Evolutionary conservation across 2,888 invertebrate genomes (phyloP), one percentile per base, ranked within the genome.

Genomic region (Frankliniella fusca): DNA sequence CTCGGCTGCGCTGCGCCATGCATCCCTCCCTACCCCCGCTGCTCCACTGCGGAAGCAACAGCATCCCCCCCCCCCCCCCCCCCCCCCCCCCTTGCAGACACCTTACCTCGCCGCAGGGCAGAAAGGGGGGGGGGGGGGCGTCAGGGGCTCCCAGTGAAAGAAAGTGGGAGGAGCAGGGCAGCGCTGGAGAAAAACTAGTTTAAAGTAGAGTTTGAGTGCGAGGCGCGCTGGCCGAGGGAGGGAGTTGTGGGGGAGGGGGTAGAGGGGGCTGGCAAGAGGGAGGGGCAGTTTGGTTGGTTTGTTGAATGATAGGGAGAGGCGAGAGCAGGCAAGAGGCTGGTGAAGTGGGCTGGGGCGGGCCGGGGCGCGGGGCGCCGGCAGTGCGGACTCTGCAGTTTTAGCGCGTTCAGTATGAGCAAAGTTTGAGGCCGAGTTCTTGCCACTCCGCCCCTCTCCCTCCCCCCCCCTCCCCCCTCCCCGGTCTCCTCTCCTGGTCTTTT

Each of bases 151-250:
- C 38, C 38, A 38, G 38, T 38, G 38, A 38, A 38, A 38, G 38
- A 38, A 48, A 80, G 80, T 20, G 38, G 48, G 27, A 38, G 81
- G 11, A 48, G 48, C n/a, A 38, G 80, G 50, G 81, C 10, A 81
- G 81, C 27, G 81, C 8, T 54, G 61, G 12, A 61, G 27, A 81
- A 48, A 80, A 82, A 80, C 80, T 80, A 48, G 28, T 82, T 80
- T 80, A 49, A 49, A 80, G 28, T 65, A 80, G 80, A 76, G 70
- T 76, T 76, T 76, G 70, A 76, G 70, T 76, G 70, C 23, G 27
- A 23, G 70, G 70, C 23, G 27, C 11, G 70, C 38, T 3, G 38
- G 38, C 38, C 38, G 5, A 5, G 38, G 38, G 11, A 9, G 70
- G 70, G 54, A 54, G 54, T 2, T 18, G 18, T 18, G 18, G 27